phyloP scores from a whole-genome alignment of 2,888 invertebrate genomes.

The Cancer borealis region DNA sequence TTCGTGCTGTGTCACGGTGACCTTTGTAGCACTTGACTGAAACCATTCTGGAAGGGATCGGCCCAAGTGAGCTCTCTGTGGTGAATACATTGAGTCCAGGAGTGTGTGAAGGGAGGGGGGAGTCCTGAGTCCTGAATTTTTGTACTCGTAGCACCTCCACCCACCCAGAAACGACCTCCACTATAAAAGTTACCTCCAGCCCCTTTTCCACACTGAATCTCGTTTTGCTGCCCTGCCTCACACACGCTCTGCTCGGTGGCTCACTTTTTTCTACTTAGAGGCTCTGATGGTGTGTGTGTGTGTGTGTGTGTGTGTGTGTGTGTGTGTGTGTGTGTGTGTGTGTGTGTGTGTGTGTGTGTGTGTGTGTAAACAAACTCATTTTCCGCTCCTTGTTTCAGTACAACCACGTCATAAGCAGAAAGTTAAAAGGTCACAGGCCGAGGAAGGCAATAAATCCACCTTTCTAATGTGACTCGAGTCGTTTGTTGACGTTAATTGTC shows the following conservation, averaged over 20 bases:
- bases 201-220: not conserved
- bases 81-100: constrained; percentile 41
- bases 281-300: not conserved
- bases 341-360: constrained; percentile 45
- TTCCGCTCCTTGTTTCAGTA: not conserved
- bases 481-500: constrained; percentile 12
- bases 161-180: not conserved
- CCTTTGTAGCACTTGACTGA: constrained; percentile 10
- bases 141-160: not conserved
- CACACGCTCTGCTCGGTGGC: not conserved
- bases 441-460: not conserved
- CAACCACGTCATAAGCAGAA: not conserved
- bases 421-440: not conserved
- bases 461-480: not conserved
- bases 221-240: constrained; percentile 14
- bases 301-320: constrained; percentile 44
- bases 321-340: constrained; percentile 43
- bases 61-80: constrained; percentile 25
- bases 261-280: not conserved
- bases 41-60: constrained; percentile 12
- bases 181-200: not conserved
- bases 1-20: constrained; percentile 30
- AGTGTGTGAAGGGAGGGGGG: not conserved
- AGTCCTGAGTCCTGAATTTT: not conserved
- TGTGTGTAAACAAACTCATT: not conserved